Conservation (phyloP, 2,797 vertebrate genomes). For the Pithecia hirsuta region DNA sequence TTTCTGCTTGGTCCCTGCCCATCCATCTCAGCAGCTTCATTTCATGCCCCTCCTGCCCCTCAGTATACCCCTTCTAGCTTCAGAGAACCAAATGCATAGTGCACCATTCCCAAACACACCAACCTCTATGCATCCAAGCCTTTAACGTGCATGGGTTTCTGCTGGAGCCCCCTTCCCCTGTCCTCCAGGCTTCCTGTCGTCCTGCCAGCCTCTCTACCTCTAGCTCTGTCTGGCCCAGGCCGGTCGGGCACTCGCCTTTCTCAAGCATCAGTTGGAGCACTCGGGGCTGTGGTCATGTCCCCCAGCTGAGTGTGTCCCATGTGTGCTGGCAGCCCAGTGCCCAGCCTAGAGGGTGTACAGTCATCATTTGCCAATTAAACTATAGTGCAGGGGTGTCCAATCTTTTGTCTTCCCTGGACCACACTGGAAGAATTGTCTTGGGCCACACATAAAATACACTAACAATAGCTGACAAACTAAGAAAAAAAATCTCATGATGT, state of each 20-base stretch:
- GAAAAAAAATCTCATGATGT: too few species aligned
- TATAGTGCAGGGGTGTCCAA: background rate
- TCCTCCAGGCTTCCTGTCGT: background rate
- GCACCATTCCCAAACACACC: background rate
- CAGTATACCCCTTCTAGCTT: background rate
- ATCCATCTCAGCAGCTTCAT: background rate
- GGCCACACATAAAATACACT: too few species aligned
- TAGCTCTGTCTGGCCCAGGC: background rate
- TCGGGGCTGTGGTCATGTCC: background rate
- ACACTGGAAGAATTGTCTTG: too few species aligned
- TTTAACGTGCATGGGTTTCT: background rate
- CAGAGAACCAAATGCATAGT: background rate
- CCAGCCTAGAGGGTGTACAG: background rate
- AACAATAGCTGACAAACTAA: too few species aligned
- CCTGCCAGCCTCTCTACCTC: background rate
- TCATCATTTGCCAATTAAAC: background rate
- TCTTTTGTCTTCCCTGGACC: too few species aligned
- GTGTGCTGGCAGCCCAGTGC: too few species aligned
- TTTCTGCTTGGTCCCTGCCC: background rate
- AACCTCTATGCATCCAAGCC: background rate
- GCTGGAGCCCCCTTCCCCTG: background rate
- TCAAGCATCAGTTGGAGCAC: background rate
- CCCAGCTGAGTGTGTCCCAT: background rate
- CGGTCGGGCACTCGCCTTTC: background rate
- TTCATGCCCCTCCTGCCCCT: background rate